A percentile compares a stretch with the other conserved stretches of the same genome.
phyloP scores from a whole-genome alignment of 1,140 invertebrate genomes.

The Gonioctena quinquepunctata region DNA sequence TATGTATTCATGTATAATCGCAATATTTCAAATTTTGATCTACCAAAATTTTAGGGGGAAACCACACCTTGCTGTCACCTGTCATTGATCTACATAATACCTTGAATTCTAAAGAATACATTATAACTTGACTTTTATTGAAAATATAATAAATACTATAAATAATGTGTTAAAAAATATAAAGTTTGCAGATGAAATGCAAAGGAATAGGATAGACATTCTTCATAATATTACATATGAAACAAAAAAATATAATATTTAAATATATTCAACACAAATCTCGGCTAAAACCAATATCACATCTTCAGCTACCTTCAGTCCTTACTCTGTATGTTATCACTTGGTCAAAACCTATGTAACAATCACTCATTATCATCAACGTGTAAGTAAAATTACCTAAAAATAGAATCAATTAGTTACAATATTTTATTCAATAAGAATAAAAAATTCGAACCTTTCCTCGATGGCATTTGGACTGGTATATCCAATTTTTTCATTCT shows the following conservation, averaged over 20 bases:
- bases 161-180: no score
- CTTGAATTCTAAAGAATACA: no score
- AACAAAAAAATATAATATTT: neutral
- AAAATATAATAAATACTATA: no score
- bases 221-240: no score
- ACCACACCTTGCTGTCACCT: no score
- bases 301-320: constrained; percentile 13
- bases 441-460: constrained; percentile 32
- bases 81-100: no score
- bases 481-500: constrained; percentile 53
- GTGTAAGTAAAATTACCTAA: constrained; percentile 76
- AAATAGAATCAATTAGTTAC: constrained; percentile 31
- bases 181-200: no score
- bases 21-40: no score
- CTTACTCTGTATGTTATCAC: constrained; percentile 58
- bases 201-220: no score
- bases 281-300: neutral
- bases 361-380: constrained; percentile 91
- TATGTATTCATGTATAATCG: no score
- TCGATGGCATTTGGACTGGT: constrained; percentile 34
- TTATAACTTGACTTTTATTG: no score
- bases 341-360: constrained; percentile 93
- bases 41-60: no score
- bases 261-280: neutral
- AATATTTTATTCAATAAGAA: neutral